Evolutionary conservation across 2,797 vertebrate species (phyloP).

Genomic region (Stomatorhinus walkeri): DNA sequence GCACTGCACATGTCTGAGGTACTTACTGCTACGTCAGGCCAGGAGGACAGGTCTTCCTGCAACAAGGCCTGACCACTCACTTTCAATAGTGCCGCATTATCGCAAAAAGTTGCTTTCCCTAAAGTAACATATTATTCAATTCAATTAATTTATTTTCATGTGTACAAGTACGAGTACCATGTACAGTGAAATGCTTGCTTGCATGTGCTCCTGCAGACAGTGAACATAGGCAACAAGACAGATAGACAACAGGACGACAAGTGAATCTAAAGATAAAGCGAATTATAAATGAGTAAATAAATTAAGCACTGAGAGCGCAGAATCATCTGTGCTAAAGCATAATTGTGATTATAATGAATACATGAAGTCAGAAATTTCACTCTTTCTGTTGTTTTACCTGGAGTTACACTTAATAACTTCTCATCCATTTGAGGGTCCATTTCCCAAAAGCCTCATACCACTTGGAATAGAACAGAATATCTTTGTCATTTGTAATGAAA

Average conservation of each 20-base stretch:
- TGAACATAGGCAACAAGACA: too few relatives aligned
- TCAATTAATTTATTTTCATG: too few relatives aligned
- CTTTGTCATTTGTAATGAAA: not conserved
- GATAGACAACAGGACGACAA: too few relatives aligned
- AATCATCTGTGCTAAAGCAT: not conserved
- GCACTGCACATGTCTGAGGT: constrained; percentile 92
- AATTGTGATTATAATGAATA: not conserved
- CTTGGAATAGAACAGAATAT: not conserved
- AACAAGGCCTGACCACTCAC: not conserved
- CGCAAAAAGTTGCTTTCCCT: too few relatives aligned
- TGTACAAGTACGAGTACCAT: too few relatives aligned
- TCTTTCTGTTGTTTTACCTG: not conserved
- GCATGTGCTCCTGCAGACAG: too few relatives aligned
- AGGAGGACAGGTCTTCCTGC: not conserved
- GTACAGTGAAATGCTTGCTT: too few relatives aligned
- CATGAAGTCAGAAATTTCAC: not conserved
- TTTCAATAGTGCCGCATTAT: not conserved
- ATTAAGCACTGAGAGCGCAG: not conserved
- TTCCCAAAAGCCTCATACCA: not conserved
- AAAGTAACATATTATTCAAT: not conserved
- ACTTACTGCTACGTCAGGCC: constrained; percentile 26
- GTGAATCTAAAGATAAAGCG: too few relatives aligned
- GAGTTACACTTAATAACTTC: not conserved
- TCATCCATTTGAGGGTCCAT: not conserved
- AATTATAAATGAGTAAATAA: too few relatives aligned